phyloP scores from a whole-genome alignment of 2,797 vertebrate species.

The Hyperoplus immaculatus region DNA sequence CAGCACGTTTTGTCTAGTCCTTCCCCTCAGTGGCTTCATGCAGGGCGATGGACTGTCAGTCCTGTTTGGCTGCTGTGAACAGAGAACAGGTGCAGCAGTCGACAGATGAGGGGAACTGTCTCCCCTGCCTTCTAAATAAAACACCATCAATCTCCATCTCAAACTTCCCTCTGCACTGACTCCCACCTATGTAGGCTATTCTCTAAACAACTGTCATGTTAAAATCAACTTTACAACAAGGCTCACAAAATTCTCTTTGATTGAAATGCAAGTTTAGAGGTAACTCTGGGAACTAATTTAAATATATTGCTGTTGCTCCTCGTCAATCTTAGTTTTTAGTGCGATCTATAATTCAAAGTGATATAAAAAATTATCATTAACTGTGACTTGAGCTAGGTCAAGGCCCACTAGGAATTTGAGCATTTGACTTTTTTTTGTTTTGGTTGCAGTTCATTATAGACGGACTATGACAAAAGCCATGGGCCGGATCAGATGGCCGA shows the following conservation, averaged over 20 bases:
- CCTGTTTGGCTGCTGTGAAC: constrained; percentile 58
- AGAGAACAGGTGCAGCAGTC: constrained; percentile 48
- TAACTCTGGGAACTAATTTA: not conserved
- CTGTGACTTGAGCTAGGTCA: not conserved
- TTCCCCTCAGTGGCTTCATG: constrained; percentile 44
- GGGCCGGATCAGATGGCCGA: constrained; percentile 8
- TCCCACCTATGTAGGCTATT: not conserved
- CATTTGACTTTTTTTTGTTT: too few species aligned
- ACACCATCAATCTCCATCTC: constrained; percentile 33
- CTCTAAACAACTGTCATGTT: constrained; percentile 27
- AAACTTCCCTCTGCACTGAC: constrained; percentile 11
- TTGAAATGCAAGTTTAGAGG: not conserved
- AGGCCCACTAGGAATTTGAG: not conserved
- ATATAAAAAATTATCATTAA: not conserved
- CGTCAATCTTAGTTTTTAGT: not conserved
- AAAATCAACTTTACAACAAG: constrained; percentile 10
- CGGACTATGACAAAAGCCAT: not conserved
- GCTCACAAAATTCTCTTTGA: not conserved
- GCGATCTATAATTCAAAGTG: not conserved
- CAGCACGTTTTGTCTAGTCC: constrained; percentile 13
- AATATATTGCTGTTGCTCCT: not conserved
- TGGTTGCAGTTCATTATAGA: not conserved
- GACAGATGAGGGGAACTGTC: constrained; percentile 34
- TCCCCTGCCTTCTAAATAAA: constrained; percentile 49
- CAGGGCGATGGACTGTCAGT: constrained; percentile 44